Evolutionary conservation across 2,888 invertebrate genomes (phyloP).

Genomic region (Euplexia lucipara): DNA sequence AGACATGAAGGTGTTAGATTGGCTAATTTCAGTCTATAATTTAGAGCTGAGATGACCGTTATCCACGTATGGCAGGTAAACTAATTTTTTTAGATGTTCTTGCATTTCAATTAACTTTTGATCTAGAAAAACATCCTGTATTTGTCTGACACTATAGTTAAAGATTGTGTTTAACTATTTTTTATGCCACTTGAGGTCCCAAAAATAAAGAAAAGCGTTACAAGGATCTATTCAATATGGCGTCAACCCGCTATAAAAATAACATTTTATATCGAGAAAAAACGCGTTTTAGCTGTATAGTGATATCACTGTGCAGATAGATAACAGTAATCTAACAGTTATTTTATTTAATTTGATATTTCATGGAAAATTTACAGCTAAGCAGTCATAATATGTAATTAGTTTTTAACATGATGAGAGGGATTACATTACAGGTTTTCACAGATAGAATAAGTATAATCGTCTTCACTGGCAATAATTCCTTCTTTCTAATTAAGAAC

Average conservation of each 20-base stretch:
- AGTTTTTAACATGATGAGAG: too few relatives aligned
- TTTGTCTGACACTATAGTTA: constrained; percentile 1
- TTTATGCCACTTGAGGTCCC: constrained; percentile 33
- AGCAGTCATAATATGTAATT: too few relatives aligned
- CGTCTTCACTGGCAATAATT: too few relatives aligned
- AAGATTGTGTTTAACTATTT: constrained; percentile 21
- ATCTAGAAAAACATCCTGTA: constrained; percentile 3
- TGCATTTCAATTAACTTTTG: neutral
- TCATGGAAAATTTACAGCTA: too few relatives aligned
- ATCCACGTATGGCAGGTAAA: too few relatives aligned
- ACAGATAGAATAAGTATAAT: too few relatives aligned
- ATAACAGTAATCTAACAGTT: constrained; percentile 44
- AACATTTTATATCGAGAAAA: constrained; percentile 60
- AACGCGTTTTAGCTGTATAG: constrained; percentile 54
- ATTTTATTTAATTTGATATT: too few relatives aligned
- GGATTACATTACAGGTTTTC: too few relatives aligned
- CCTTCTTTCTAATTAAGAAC: too few relatives aligned
- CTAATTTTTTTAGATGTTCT: neutral
- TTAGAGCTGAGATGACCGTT: neutral
- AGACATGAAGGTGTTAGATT: neutral
- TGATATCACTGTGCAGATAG: constrained; percentile 21
- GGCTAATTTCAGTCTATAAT: neutral
- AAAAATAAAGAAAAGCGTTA: constrained; percentile 53
- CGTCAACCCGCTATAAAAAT: constrained; percentile 64
- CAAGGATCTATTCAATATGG: constrained; percentile 58